Evolutionary conservation across 2,797 vertebrate genomes (phyloP), one percentile per base, ranked within the genome.

Genomic region (Triplophysa bombifrons): DNA sequence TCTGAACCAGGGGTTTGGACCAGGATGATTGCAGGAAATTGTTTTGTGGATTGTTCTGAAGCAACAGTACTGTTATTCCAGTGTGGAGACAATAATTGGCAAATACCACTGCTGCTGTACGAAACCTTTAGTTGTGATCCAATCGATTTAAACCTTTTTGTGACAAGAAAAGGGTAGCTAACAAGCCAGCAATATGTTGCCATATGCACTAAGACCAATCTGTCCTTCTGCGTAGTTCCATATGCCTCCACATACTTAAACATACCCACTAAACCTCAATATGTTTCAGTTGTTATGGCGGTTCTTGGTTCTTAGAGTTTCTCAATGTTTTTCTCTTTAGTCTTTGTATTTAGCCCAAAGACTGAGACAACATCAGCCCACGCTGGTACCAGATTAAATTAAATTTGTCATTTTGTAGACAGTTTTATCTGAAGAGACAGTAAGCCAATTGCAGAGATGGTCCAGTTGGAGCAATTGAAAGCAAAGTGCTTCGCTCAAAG

Each of bases 21-120:
- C 38, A 78, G 22, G 56, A 82, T 75, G 77, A 50, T 34, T 41
- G 34, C 50, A 63, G 25, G 53, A 73, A 64, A 81, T 74, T 64
- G 78, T 74, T 80, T 68, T 76, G 74, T 65, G 50, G 67, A 75
- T 60, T 72, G 68, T 68, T 79, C 46, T 6, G 64, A 79, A 66
- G 55, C 60, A 34, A 63, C 44, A 56, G 58, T 38, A 27, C 65
- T 66, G 46, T 64, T 78, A 78, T 70, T 81, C 66, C 70, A 55
- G 63, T 70, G 27, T 74, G 76, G 72, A 44, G 63, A 41, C 9
- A 61, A 50, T 1, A 12, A 74, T 27, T 27, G 1, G 65, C 77
- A 80, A 78, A 71, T 82, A 81, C 71, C 25, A 20, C 68, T 73
- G 70, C 55, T 55, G 20, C 27, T 68, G 65, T 70, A 66, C 68